These are phyloP conservation scores for Lepus timidus DNA, from an alignment of 2,113 vertebrate species.

Conservation along the genomic window DNA sequence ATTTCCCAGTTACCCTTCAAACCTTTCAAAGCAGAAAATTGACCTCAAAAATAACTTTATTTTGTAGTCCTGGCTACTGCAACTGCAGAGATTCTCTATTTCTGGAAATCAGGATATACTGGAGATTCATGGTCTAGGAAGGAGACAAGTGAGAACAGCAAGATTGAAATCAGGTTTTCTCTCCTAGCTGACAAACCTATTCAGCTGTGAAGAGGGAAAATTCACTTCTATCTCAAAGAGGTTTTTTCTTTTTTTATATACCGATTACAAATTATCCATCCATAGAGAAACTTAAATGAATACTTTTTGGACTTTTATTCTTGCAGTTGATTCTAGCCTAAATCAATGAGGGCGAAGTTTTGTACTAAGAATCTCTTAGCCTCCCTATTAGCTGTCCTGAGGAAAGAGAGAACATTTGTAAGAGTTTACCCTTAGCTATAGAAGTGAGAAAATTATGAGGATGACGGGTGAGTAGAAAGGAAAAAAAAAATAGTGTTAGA, in stretches of 20 bases:
- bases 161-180: not conserved
- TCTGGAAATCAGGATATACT: not conserved
- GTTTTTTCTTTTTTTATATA: not conserved
- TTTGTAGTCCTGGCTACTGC: not conserved
- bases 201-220: not conserved
- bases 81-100: not conserved
- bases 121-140: not conserved
- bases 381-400: not conserved
- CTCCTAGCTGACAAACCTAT: not conserved
- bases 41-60: constrained; percentile 63
- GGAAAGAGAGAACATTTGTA: not conserved
- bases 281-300: not conserved
- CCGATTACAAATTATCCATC: not conserved
- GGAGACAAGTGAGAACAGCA: not conserved
- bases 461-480: not conserved
- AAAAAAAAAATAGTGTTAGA: not conserved
- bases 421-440: not conserved
- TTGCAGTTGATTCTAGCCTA: not conserved
- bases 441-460: not conserved
- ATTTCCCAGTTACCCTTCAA: constrained; percentile 70
- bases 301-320: not conserved
- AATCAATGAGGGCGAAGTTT: not conserved
- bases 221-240: not conserved
- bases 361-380: not conserved
- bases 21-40: constrained; percentile 51